Base-by-base conservation (phyloP, 2,888 invertebrate species). In the Cataglyphis cursor region DNA sequence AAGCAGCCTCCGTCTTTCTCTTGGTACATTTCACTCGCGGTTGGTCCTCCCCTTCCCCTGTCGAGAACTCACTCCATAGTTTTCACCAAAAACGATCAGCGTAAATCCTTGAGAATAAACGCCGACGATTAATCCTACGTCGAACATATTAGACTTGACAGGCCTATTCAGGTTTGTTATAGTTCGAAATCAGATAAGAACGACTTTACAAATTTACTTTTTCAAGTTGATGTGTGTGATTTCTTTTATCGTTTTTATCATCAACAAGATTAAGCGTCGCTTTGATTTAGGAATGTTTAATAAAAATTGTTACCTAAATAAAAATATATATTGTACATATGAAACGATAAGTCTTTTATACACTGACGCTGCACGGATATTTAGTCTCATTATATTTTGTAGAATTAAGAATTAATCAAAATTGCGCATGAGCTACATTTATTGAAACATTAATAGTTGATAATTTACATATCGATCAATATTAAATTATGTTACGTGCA, bases 1-100 rank as follows among this genome's bases (percentile, higher is more conserved):
- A 90, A 91, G 89, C 92, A 89, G 84, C 85, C 83, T 75, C 84
- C 86, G 82, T 81, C 70, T 82, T 59, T 72, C 28, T 81, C 41
- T 62, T 68, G n/a, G 51, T 81, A 41, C 38, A 70, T 65, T 74
- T 38, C 57, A 70, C 28, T 61, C 65, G 54, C 28, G 54, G 31
- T 75, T 64, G 68, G 59, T 59, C 82, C 28, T 35, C 38, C 8
- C 6, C 48, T 31, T 15, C 59, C 10, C 74, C 62, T 73, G 28
- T 6, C 15, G 3, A 6, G 54, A 38, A 38, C 3, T 10, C 57
- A 8, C 44, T 48, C 35, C 44, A 31, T 48, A 72, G 72, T 80
- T 80, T 72, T 59, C 59, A 48, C 44, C 72, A n/a, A 70, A 68
- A 78, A 54, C 44, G 78, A 80, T 72, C 59, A 70, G 61, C 44